Evolutionary conservation across 2,888 invertebrate species (phyloP).

Genomic region (Eulithis prunata): DNA sequence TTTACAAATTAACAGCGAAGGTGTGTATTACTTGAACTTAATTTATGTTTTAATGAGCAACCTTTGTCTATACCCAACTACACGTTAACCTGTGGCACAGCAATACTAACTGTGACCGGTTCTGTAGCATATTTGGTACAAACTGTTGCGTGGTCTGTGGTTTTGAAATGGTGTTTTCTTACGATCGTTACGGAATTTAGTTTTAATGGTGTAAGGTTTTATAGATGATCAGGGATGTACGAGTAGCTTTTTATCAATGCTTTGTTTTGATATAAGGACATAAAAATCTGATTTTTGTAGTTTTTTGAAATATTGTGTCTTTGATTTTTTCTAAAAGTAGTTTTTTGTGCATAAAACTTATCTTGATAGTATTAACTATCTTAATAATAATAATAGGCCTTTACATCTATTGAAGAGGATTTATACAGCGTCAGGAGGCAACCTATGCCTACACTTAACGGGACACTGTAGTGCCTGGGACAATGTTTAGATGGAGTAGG

Average conservation of each 20-base stretch:
- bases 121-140: background rate
- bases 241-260: background rate
- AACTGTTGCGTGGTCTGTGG: constrained; percentile 7
- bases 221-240: constrained; percentile 15
- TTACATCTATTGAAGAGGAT: too few relatives aligned
- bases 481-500: too few relatives aligned
- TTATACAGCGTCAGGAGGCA: too few relatives aligned
- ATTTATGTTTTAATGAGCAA: constrained; percentile 27
- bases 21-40: constrained; percentile 47
- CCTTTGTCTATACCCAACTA: constrained; percentile 13
- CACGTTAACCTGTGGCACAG: background rate
- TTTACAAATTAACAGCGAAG: constrained; percentile 50
- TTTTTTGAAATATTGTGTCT: too few relatives aligned
- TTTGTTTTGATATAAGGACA: background rate
- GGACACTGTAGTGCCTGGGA: too few relatives aligned
- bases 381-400: too few relatives aligned
- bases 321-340: too few relatives aligned
- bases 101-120: constrained; percentile 2
- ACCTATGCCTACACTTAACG: too few relatives aligned
- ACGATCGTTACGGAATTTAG: constrained; percentile 30
- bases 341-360: too few relatives aligned
- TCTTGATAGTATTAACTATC: too few relatives aligned
- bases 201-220: constrained; percentile 29
- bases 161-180: constrained; percentile 22
- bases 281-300: background rate